Evolutionary conservation across 2,113 vertebrate species (phyloP).

Genomic region (Nycticebus coucang): DNA sequence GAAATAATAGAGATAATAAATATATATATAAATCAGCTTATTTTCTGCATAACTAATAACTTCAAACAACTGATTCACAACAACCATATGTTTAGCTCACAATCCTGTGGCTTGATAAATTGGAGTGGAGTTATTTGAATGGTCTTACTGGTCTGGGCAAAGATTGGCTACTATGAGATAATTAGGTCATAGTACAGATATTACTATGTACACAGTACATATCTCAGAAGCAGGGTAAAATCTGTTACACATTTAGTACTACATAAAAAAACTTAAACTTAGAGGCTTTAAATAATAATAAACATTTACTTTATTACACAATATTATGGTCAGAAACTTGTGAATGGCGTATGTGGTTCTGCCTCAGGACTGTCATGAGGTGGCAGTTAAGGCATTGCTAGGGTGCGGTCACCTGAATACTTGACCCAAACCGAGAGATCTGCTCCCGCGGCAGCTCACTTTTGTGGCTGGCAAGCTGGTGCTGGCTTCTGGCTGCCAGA

Average conservation of each 20-base stretch:
- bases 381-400: not conserved
- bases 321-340: not conserved
- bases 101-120: not conserved
- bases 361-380: not conserved
- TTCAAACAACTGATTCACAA: not conserved
- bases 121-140: not conserved
- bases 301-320: not conserved
- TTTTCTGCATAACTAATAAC: not conserved
- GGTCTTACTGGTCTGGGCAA: not conserved
- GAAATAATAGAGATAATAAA: not conserved
- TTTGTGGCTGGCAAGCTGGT: fast-evolving
- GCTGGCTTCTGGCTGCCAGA: not conserved
- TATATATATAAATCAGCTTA: not conserved
- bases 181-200: not conserved
- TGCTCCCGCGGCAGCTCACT: not conserved
- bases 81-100: not conserved
- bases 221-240: not conserved
- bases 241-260: not conserved
- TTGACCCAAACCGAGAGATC: not conserved
- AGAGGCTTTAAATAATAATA: not conserved
- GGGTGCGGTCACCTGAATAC: not conserved
- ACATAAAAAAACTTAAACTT: not conserved
- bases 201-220: too few relatives aligned
- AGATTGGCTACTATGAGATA: not conserved
- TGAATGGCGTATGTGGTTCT: not conserved